Conservation (phyloP, 2,113 vertebrate species). For the Accipiter virgatus region DNA sequence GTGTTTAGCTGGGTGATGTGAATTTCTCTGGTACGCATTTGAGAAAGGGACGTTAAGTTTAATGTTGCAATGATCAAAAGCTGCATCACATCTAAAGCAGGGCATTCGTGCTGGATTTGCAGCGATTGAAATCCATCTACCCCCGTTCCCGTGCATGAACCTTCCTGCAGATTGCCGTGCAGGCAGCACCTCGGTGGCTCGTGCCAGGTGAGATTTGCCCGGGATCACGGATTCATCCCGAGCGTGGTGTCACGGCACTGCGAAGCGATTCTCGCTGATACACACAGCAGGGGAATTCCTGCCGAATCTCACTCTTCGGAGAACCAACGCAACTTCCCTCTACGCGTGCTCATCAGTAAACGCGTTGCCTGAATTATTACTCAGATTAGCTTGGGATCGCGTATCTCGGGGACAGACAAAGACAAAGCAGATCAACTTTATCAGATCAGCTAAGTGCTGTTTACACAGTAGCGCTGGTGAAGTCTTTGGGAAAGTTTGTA, state of each 20-base stretch:
- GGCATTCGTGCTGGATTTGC: background rate
- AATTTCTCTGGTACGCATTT: rapidly evolving
- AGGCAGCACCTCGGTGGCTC: rapidly evolving
- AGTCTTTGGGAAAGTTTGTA: background rate
- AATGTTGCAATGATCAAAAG: background rate
- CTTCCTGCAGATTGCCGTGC: background rate
- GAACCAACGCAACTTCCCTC: rapidly evolving
- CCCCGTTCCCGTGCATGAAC: rapidly evolving
- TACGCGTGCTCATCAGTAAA: background rate
- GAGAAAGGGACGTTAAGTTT: background rate
- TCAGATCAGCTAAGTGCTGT: background rate
- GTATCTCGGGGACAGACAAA: background rate
- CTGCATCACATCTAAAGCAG: background rate
- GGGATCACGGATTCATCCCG: rapidly evolving
- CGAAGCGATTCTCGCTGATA: rapidly evolving
- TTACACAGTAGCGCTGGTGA: background rate
- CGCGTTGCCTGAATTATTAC: background rate
- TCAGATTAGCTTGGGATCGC: background rate
- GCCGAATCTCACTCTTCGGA: rapidly evolving
- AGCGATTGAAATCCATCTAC: background rate
- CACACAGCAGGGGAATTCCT: rapidly evolving
- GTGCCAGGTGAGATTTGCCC: background rate
- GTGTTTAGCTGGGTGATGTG: background rate
- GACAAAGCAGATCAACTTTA: background rate
- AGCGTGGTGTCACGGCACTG: rapidly evolving